Base-by-base conservation (phyloP, 2,797 vertebrate species). In the Sparidentex hasta region DNA sequence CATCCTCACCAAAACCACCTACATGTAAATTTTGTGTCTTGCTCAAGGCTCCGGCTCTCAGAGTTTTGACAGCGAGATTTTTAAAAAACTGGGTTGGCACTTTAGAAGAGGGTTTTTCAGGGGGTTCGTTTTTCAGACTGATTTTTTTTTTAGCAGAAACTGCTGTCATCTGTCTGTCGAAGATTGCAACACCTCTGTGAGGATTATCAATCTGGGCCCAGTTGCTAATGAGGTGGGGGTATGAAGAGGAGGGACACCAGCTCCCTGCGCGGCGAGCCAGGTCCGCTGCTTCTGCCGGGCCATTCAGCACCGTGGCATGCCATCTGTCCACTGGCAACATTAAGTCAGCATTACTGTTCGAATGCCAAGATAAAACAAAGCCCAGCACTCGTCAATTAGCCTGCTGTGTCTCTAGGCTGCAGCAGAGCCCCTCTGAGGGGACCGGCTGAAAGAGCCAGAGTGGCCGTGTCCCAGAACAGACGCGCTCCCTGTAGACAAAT, bases 351-450 rank as follows among this genome's bases (percentile, higher is more conserved):
- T 77, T 63, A 63, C 85, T 79, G 86, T 38, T 41, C 75, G 81
- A 41, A 79, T 91, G 90, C 88, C 92, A 88, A 87, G 82, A 87
- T 87, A 75, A 94, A 95, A 95, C 93, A 94, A 94, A 93, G 93
- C 82, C 84, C 80, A 50, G 68, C 80, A 62, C 85, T 88, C 75
- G 64, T 90, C 93, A 93, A 93, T 94, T 95, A 93, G 93, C 87
- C 87, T 17, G 72, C 87, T 80, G 84, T 78, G 86, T 89, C 86
- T 90, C 84, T 48, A 82, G 90, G 86, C 88, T 85, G 85, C 77
- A 83, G 78, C 78, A 81, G 38, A 89, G 52, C 52, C 72, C 83
- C 86, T 83, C 74, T 23, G 82, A 79, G 85, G 70, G 70, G 78
- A n/a, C 58, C 11, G 63, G 17, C 58, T 68, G 75, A 85, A 81